Conservation (phyloP, 1,140 invertebrate genomes). For the Apis mellifera region DNA sequence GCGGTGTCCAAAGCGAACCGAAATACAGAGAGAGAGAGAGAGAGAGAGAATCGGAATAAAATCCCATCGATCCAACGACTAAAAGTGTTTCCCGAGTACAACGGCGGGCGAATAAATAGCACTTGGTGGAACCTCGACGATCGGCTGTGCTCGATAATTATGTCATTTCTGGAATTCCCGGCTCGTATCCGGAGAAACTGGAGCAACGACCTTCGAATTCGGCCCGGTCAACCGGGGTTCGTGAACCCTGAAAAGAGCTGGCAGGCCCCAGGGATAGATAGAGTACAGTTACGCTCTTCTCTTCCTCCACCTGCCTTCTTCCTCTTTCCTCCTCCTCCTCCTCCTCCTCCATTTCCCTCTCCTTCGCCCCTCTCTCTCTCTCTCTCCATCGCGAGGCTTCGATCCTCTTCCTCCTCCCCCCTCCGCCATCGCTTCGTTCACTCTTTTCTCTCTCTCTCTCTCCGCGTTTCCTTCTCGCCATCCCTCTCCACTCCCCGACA, state of each 20-base stretch:
- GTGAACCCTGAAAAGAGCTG: conserved; percentile 66
- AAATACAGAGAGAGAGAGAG: not conserved
- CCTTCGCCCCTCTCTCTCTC: conserved; percentile 19
- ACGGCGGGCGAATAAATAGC: not conserved
- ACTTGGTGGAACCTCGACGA: not conserved
- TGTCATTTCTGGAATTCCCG: conserved; percentile 25
- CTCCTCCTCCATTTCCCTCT: conserved; percentile 39
- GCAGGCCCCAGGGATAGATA: conserved; percentile 63
- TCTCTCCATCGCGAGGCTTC: not conserved
- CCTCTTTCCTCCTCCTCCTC: conserved; percentile 42
- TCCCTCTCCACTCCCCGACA: conserved; percentile 44
- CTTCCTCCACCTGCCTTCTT: conserved; percentile 61
- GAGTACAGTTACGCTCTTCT: conserved; percentile 71
- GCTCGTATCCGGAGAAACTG: conserved; percentile 39
- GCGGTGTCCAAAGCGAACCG: too few relatives aligned
- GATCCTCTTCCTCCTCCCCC: conserved; percentile 24
- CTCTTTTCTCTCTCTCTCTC: not conserved
- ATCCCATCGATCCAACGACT: not conserved
- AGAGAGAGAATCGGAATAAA: not conserved
- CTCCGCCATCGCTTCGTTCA: conserved; percentile 30
- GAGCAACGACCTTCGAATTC: conserved; percentile 74
- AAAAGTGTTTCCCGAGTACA: not conserved
- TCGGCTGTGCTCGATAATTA: conserved; percentile 17
- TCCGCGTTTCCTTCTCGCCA: not conserved
- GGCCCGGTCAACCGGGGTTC: conserved; percentile 63